A percentile compares a stretch with the other conserved stretches of the same genome.
These are phyloP conservation scores for Zosterops japonicus DNA, from an alignment of 2,113 vertebrate species.

Conservation along the genomic window DNA sequence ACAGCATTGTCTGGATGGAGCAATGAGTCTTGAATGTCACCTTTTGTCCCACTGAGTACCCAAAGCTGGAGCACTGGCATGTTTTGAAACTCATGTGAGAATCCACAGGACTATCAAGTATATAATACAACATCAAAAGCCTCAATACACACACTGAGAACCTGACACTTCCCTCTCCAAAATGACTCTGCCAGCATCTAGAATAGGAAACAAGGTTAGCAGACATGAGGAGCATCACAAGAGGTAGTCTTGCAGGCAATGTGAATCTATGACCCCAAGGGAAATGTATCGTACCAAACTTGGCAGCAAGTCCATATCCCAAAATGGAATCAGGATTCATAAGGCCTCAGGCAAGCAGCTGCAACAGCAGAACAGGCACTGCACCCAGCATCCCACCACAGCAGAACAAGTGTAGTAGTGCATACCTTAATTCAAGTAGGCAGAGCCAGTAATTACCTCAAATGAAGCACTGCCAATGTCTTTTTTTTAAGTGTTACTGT, in stretches of 20 bases:
- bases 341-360: not conserved
- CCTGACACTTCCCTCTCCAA: not conserved
- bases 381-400: not conserved
- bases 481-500: not conserved
- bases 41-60: not conserved
- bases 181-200: not conserved
- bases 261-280: not conserved
- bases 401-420: not conserved
- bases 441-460: not conserved
- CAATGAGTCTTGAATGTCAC: not conserved
- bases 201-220: not conserved
- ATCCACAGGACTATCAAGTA: not conserved
- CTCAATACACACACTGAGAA: rapidly evolving
- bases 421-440: not conserved
- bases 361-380: not conserved
- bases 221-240: not conserved
- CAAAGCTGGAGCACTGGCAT: not conserved
- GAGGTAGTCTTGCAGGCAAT: not conserved
- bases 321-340: not conserved
- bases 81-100: not conserved
- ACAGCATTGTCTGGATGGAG: not conserved
- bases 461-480: not conserved
- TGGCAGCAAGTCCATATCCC: rapidly evolving
- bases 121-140: not conserved
- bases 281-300: not conserved